Conservation (phyloP, 1,140 invertebrate genomes). For the Kradibia gibbosae region DNA sequence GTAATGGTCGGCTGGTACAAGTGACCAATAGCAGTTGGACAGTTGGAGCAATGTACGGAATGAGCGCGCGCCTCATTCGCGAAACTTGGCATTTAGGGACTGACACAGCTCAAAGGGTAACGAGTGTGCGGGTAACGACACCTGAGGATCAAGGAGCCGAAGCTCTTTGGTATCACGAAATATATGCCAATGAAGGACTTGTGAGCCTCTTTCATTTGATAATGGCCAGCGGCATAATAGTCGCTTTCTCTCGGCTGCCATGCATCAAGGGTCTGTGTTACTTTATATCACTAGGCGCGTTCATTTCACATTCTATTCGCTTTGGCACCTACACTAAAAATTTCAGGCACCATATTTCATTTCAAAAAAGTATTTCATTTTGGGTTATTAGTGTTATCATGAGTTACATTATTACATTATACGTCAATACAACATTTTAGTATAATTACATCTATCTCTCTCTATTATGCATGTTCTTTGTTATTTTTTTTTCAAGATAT, state of each 20-base stretch:
- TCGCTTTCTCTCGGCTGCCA: slow-evolving; percentile 54
- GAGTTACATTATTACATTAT: no score
- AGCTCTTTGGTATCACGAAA: slow-evolving; percentile 51
- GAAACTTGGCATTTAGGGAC: slow-evolving; percentile 67
- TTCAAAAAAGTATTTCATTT: no score
- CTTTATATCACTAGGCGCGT: no score
- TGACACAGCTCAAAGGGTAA: not conserved
- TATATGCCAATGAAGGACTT: slow-evolving; percentile 61
- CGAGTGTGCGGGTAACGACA: slow-evolving; percentile 65
- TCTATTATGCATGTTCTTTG: no score
- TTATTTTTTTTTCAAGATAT: no score
- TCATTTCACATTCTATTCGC: no score
- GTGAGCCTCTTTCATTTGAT: slow-evolving; percentile 60
- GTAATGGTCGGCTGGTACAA: slow-evolving; percentile 69
- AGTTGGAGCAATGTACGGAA: slow-evolving; percentile 71
- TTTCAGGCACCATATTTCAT: no score
- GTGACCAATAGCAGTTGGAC: slow-evolving; percentile 67
- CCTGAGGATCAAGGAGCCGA: slow-evolving; percentile 63
- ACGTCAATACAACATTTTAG: no score
- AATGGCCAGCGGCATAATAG: slow-evolving; percentile 54
- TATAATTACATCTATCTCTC: no score
- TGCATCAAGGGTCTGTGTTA: no score
- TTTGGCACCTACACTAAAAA: no score
- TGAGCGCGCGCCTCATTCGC: slow-evolving; percentile 63
- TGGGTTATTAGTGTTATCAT: no score